A percentile compares a stretch with the other conserved stretches of the same genome.
phyloP scores from a whole-genome alignment of 2,888 invertebrate species.

The Artemia sinica region DNA sequence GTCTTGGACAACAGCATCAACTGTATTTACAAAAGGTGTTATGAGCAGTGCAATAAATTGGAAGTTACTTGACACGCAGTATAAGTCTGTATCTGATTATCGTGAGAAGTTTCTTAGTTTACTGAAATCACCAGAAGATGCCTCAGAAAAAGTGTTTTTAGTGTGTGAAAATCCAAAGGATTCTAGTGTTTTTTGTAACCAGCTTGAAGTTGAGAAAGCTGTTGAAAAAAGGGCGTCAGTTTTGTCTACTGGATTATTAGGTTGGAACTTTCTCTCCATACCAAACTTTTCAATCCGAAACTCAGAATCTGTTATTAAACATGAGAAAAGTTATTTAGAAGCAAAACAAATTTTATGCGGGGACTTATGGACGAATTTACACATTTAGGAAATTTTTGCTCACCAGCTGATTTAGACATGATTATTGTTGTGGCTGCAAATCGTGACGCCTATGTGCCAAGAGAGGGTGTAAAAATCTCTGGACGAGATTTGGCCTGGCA shows the following conservation, averaged over 20 bases:
- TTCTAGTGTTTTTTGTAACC: no score
- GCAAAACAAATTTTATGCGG: slow-evolving; percentile 81
- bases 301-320: not conserved
- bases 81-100: slow-evolving; percentile 58
- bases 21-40: slow-evolving; percentile 86
- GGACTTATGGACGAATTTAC: slow-evolving; percentile 99
- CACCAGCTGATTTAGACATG: slow-evolving; percentile 62
- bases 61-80: slow-evolving; percentile 74
- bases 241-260: no score
- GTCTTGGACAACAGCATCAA: slow-evolving; percentile 91
- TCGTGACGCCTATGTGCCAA: slow-evolving; percentile 52
- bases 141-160: no score
- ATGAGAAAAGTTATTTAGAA: slow-evolving; percentile 35
- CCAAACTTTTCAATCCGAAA: no score
- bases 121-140: slow-evolving; percentile 50
- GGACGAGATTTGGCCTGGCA: slow-evolving; percentile 81
- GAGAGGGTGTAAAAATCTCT: slow-evolving; percentile 59
- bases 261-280: no score
- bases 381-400: slow-evolving; percentile 77
- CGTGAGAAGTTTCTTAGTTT: slow-evolving; percentile 68
- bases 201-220: no score
- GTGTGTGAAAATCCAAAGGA: no score
- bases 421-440: slow-evolving; percentile 79
- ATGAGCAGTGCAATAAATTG: slow-evolving; percentile 89
- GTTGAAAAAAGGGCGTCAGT: no score